Evolutionary conservation across 2,113 vertebrate genomes (phyloP).

Genomic region (Ceyx margarethae): DNA sequence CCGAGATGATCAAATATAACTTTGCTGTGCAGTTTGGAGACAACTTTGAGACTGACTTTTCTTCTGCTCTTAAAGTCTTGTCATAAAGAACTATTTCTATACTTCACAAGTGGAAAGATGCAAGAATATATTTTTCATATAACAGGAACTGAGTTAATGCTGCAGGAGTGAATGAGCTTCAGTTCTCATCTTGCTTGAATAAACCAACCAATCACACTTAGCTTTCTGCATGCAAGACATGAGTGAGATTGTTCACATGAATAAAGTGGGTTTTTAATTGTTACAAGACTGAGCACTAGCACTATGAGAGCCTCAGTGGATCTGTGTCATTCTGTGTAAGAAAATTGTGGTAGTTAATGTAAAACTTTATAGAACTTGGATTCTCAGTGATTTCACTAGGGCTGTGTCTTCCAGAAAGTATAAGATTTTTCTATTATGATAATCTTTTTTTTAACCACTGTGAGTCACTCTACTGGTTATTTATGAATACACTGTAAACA

Average conservation of each 20-base stretch:
- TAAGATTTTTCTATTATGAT: background rate
- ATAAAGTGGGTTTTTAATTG: background rate
- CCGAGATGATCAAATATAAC: background rate
- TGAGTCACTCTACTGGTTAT: background rate
- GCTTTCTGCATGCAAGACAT: background rate
- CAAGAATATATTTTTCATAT: background rate
- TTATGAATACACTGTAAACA: background rate
- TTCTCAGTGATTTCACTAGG: background rate
- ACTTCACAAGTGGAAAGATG: background rate
- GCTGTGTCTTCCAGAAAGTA: background rate
- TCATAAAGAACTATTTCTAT: background rate
- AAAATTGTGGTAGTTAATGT: background rate
- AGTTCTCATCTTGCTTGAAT: background rate
- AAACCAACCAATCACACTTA: background rate
- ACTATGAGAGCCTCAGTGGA: background rate
- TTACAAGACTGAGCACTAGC: background rate
- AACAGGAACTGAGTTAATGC: background rate
- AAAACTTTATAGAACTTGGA: background rate
- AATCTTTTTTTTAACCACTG: background rate
- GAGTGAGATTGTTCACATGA: background rate
- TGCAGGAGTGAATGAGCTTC: background rate
- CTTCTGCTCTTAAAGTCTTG: background rate
- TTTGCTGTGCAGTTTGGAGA: background rate
- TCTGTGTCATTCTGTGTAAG: background rate
- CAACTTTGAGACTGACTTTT: background rate